Conservation (phyloP, 2,113 vertebrate species). For the Propithecus coquereli region DNA sequence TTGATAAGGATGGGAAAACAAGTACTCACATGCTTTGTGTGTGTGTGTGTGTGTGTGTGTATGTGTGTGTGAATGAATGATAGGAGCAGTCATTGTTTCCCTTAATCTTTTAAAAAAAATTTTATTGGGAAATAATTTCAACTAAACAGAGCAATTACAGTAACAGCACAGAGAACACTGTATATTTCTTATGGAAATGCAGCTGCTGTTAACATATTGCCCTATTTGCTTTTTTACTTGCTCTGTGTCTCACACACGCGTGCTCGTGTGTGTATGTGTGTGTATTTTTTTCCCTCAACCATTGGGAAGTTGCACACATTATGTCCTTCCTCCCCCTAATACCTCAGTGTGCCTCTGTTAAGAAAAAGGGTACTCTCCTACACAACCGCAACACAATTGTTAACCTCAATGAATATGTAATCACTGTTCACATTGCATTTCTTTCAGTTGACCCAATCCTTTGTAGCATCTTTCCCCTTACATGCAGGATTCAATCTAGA, state of each 20-base stretch:
- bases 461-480: not conserved
- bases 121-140: not conserved
- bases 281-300: not conserved
- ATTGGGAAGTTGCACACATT: not conserved
- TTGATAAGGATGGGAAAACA: not conserved
- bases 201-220: not conserved
- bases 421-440: not conserved
- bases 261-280: not conserved
- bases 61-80: not conserved
- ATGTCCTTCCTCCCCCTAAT: not conserved
- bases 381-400: not conserved
- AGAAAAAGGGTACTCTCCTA: not conserved
- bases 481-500: not conserved
- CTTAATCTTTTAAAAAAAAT: not conserved
- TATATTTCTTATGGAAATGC: not conserved
- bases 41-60: not conserved
- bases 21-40: not conserved
- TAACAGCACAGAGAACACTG: not conserved
- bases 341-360: not conserved
- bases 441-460: not conserved
- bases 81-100: not conserved
- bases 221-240: not conserved
- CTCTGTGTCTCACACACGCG: not conserved
- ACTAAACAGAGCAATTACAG: not conserved
- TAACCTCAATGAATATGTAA: not conserved